Evolutionary conservation across 2,113 vertebrate species (phyloP).

Genomic region (Turnix velox): DNA sequence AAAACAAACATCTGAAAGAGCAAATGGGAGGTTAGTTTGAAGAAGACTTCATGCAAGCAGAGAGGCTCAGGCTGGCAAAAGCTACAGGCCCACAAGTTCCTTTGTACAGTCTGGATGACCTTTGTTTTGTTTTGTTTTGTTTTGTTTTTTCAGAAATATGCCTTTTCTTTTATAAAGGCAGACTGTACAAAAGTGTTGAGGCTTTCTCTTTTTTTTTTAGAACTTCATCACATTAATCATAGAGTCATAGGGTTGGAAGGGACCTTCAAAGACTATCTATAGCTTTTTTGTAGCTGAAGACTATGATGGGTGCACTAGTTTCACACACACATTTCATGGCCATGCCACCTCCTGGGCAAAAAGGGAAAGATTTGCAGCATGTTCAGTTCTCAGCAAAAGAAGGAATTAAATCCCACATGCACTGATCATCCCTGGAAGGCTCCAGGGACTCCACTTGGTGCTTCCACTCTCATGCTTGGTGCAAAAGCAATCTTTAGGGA

Average conservation of each 20-base stretch:
- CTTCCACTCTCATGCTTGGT: not conserved
- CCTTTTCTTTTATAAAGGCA: not conserved
- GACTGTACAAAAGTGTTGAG: not conserved
- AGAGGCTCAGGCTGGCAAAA: not conserved
- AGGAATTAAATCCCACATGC: not conserved
- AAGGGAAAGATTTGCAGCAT: not conserved
- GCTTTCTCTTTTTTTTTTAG: not conserved
- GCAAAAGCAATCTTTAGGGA: not conserved
- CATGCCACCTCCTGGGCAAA: not conserved
- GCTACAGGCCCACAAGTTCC: not conserved
- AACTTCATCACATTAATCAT: no score
- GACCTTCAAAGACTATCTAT: no score
- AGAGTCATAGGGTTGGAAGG: no score
- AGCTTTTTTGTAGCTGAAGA: not conserved
- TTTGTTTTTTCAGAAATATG: not conserved
- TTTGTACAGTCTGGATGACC: not conserved
- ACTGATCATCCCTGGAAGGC: not conserved
- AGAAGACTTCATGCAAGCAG: not conserved
- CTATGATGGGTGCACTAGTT: not conserved
- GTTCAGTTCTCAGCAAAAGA: not conserved
- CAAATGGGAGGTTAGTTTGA: conserved; percentile 1
- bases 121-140: no score
- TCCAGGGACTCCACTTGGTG: no score
- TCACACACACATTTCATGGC: not conserved
- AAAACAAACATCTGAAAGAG: conserved; percentile 2